A percentile compares a stretch with the other conserved stretches of the same genome.
Conservation (phyloP, 1,140 invertebrate species). For the Belonocnema kinseyi region DNA sequence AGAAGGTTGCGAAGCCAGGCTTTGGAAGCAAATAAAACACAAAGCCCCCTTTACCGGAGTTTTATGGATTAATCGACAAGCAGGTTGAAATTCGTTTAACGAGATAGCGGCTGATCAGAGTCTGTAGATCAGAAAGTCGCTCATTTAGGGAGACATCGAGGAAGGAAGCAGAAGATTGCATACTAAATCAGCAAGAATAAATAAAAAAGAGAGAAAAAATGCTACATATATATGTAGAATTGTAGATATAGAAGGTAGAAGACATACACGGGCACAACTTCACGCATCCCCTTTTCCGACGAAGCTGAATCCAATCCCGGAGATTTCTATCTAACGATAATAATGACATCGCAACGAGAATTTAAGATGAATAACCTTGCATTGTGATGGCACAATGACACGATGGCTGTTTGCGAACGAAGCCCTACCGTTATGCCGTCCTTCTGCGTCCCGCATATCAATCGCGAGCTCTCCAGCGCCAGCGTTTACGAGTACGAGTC, state of each 20-base stretch:
- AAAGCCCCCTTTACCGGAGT: not conserved
- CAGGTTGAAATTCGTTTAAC: constrained; percentile 24
- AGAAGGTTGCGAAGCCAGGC: not conserved
- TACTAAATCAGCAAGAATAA: constrained; percentile 27
- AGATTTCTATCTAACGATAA: constrained; percentile 74
- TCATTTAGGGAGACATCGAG: constrained; percentile 27
- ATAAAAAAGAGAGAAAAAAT: not conserved
- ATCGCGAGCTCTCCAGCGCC: constrained; percentile 50
- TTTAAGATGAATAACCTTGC: constrained; percentile 75
- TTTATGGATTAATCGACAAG: constrained; percentile 10
- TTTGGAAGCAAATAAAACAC: not conserved
- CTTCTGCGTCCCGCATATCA: constrained; percentile 69
- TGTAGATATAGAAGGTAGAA: constrained; percentile 34
- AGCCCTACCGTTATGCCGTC: constrained; percentile 71
- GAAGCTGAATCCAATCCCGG: constrained; percentile 62
- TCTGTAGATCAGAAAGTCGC: constrained; percentile 25
- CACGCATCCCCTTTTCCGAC: constrained; percentile 63
- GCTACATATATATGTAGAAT: not conserved
- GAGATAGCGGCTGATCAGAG: constrained; percentile 31
- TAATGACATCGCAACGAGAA: constrained; percentile 73
- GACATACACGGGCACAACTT: constrained; percentile 51
- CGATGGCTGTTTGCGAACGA: constrained; percentile 68
- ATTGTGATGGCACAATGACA: constrained; percentile 74
- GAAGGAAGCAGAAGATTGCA: constrained; percentile 26
- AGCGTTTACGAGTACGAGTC: constrained; percentile 46